Percentiles rank a stretch among this genome's conserved stretches.
These are phyloP conservation scores for Bugulina stolonifera DNA, from an alignment of 2,888 invertebrate genomes.

Conservation along the genomic window DNA sequence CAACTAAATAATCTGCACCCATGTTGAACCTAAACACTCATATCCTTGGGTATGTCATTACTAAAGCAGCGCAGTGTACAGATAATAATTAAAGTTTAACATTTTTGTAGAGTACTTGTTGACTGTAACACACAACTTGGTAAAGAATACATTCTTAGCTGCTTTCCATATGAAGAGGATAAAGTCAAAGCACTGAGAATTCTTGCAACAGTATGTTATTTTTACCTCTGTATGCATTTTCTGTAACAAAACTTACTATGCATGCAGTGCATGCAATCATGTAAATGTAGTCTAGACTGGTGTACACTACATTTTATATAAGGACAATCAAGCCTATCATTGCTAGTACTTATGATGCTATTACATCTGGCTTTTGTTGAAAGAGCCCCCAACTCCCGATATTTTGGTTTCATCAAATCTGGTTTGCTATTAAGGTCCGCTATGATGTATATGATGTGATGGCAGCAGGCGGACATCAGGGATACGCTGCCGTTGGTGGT, in stretches of 20 bases:
- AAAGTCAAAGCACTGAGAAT: conserved; percentile 43
- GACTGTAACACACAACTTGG: conserved; percentile 48
- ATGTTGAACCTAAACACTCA: no score
- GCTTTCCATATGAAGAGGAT: conserved; percentile 48
- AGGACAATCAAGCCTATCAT: no score
- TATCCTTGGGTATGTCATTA: no score
- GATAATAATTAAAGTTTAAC: no score
- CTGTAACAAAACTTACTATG: no score
- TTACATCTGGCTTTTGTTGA: background rate
- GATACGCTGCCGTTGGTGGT: conserved; percentile 50
- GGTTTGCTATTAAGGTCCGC: conserved; percentile 35
- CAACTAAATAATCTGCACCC: no score
- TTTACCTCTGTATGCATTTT: no score
- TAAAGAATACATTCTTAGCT: conserved; percentile 47
- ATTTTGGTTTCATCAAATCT: background rate
- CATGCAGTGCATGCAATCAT: no score
- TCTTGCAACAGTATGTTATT: conserved; percentile 44
- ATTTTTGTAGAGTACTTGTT: conserved; percentile 40
- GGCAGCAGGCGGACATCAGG: conserved; percentile 52
- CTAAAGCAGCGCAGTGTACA: no score
- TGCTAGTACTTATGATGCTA: no score
- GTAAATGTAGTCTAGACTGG: no score
- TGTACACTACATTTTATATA: no score
- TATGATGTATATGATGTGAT: conserved; percentile 41
- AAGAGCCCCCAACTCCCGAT: background rate